Evolutionary conservation across 2,113 vertebrate species (phyloP), one percentile per base, ranked within the genome.

Genomic region (Mastomys coucha): DNA sequence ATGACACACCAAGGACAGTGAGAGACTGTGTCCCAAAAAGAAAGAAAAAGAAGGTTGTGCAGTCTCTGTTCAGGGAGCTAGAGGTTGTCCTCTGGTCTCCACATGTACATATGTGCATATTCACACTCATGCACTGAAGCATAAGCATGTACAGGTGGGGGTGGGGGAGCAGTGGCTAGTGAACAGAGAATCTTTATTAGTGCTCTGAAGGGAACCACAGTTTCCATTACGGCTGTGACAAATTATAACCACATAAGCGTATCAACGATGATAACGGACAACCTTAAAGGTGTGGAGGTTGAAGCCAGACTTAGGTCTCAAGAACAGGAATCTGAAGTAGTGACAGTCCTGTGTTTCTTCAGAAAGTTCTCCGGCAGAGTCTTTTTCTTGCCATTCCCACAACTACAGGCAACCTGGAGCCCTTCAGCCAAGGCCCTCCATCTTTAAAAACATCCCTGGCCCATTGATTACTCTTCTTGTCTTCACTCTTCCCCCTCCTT

Each of bases 121-220:
- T 49, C 85, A 53, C 45, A 16, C 45, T 24, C 85, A 70, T 1
- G 20, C 17, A 87, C 42, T 22, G 63, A 36, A 5, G 7, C 20
- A 36, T 8, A 31, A 9, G 5, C 0, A 20, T 45, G 42, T 33
- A 85, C n/a, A n/a, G n/a, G n/a, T 9, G 12, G 0, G 11, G 1
- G 31, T n/a, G n/a, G 42, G 20, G 42, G 19, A 28, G 14, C 16
- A 39, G 36, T 77, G 60, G 39, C 20, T 39, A 11, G 33, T 7
- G 19, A 77, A 72, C 17, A 39, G n/a, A 36, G 45, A 14, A 69
- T 73, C 81, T 88, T 56, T 88, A 63, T 84, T 19, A 75, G 7
- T 2, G 33, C 42, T 77, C 33, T 49, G 91, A 49, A 80, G 42
- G 53, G 73, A 75, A 85, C n/a, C 24, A n/a, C 3, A 56, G 45